Percentiles rank a stretch among this genome's conserved stretches.
phyloP scores from a whole-genome alignment of 92 coral and sea anemone species.

The Heteractis magnifica region DNA sequence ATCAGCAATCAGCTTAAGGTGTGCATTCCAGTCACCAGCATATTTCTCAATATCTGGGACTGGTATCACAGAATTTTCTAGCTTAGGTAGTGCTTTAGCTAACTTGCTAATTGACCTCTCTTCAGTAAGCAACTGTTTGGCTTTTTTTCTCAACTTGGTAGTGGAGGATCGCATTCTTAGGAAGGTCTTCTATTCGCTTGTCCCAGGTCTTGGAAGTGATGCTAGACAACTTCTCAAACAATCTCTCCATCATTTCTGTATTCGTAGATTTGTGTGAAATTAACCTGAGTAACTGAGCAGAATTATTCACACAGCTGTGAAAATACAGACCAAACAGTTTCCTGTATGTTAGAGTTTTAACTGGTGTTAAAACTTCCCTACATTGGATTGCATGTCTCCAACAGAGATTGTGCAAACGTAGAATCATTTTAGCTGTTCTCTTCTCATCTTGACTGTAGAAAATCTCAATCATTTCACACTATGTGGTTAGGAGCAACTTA shows the following conservation, averaged over 20 bases:
- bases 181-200: conserved; percentile 39
- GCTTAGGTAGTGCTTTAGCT: conserved; percentile 33
- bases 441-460: conserved; percentile 38
- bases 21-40: conserved; percentile 63
- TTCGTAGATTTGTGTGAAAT: conserved; percentile 32
- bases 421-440: conserved; percentile 50
- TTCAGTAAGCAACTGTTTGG: conserved; percentile 16
- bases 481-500: conserved; percentile 19
- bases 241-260: conserved; percentile 42
- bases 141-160: conserved; percentile 4
- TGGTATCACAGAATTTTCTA: conserved; percentile 27
- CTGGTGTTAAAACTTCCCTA: conserved; percentile 44
- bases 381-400: conserved; percentile 65
- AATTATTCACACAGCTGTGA: conserved; percentile 30
- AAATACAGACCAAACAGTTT: conserved; percentile 62
- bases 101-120: conserved; percentile 43
- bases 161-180: conserved; percentile 52
- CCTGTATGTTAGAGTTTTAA: conserved; percentile 38
- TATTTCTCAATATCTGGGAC: conserved; percentile 25
- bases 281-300: conserved; percentile 16
- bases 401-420: conserved; percentile 53
- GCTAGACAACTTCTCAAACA: conserved; percentile 42
- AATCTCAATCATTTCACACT: conserved; percentile 42
- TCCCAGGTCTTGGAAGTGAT: conserved; percentile 25
- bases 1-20: conserved; percentile 49